These are phyloP conservation scores for Vesta saturnalis DNA, from an alignment of 2,888 invertebrate species.

Conservation along the genomic window DNA sequence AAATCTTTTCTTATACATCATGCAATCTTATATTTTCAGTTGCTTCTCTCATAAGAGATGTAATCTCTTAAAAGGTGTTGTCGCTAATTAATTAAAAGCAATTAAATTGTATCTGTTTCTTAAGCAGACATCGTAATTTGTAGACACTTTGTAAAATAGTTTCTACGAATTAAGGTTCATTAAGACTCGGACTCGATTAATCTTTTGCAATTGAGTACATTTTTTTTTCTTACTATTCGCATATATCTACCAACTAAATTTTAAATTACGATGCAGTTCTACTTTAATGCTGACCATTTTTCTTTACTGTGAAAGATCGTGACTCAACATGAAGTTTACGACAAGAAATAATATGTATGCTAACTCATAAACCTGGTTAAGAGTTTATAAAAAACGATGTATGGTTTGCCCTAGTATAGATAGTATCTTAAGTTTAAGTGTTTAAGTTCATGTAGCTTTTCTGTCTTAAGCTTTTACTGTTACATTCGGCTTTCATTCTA, in stretches of 20 bases:
- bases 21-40: too few species aligned
- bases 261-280: not conserved
- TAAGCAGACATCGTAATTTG: too few species aligned
- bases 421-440: conserved; percentile 32
- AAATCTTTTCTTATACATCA: conserved; percentile 11
- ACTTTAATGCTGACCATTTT: conserved; percentile 11
- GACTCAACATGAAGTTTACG: conserved; percentile 26
- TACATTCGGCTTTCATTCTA: too few species aligned
- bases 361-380: conserved; percentile 22
- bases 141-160: too few species aligned
- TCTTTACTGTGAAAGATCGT: conserved; percentile 24
- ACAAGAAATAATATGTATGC: conserved; percentile 24
- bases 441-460: conserved; percentile 19
- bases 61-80: conserved; percentile 2
- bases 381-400: conserved; percentile 17
- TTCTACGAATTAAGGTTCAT: too few species aligned
- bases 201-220: too few species aligned
- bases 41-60: too few species aligned
- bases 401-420: conserved; percentile 28
- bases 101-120: too few species aligned
- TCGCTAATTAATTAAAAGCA: not conserved
- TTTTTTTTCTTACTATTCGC: not conserved
- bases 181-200: too few species aligned
- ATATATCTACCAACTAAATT: not conserved
- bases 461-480: conserved; percentile 2